Evolutionary conservation across 2,113 vertebrate species (phyloP).

Genomic region (Gadus macrocephalus): DNA sequence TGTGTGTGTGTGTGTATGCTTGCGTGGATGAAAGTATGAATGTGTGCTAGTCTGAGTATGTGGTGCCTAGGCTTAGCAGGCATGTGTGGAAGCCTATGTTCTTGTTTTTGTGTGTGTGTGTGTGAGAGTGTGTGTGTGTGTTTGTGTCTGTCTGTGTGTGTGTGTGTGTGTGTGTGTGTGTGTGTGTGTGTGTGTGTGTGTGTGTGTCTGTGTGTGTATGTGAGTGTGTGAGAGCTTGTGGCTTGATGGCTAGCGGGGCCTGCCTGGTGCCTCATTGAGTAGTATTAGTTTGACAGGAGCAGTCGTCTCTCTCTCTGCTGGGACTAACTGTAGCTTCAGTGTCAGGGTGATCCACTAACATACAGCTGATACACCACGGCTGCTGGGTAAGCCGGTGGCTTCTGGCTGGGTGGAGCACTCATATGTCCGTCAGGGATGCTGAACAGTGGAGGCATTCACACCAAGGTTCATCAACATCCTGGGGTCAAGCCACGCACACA

Average conservation of each 20-base stretch:
- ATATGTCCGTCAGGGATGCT: constrained; percentile 28
- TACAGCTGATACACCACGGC: constrained; percentile 22
- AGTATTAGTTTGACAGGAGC: constrained; percentile 40
- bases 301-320: not conserved
- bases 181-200: constrained; percentile 12
- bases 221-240: constrained; percentile 19
- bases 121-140: constrained; percentile 19
- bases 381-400: not conserved
- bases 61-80: not conserved
- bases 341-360: constrained; percentile 31
- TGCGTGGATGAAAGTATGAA: constrained; percentile 27
- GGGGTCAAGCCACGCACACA: constrained; percentile 15
- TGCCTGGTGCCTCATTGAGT: constrained; percentile 27
- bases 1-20: not conserved
- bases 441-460: constrained; percentile 62
- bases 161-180: constrained; percentile 16
- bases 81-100: constrained; percentile 25
- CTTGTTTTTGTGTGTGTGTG: not conserved
- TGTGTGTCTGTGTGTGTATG: constrained; percentile 20
- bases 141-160: too few species aligned
- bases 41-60: constrained; percentile 39
- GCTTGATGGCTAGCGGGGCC: constrained; percentile 28
- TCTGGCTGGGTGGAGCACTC: constrained; percentile 33
- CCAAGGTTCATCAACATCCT: constrained; percentile 36
- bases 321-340: not conserved